phyloP scores from a whole-genome alignment of 2,797 vertebrate genomes.

The Lepilemur ruficaudatus region DNA sequence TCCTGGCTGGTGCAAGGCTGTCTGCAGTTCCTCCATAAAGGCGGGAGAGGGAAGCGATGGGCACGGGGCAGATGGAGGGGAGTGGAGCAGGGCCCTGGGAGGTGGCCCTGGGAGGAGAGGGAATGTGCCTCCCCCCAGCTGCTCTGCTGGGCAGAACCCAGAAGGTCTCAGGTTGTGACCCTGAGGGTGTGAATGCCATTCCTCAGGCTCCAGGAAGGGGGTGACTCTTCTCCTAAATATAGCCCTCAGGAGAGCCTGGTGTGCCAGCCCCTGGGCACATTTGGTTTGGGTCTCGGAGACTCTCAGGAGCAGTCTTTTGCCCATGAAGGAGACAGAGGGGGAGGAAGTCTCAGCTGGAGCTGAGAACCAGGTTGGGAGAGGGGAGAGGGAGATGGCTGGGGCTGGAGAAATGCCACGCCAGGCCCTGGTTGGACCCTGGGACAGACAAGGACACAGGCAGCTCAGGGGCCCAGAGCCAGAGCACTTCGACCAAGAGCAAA shows the following conservation, averaged over 20 bases:
- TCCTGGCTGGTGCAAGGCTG: background rate
- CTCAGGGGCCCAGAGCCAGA: background rate
- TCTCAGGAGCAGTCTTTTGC: background rate
- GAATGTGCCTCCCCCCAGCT: background rate
- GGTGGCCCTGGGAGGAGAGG: background rate
- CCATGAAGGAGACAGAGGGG: background rate
- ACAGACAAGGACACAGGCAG: background rate
- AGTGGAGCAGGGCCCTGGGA: background rate
- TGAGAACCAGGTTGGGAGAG: background rate
- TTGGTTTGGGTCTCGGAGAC: background rate
- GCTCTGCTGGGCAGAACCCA: background rate
- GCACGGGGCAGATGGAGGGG: too few relatives aligned
- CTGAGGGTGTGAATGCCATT: background rate
- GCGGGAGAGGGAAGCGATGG: background rate
- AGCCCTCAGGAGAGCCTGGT: background rate
- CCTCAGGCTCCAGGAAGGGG: accelerated
- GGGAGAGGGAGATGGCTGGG: background rate
- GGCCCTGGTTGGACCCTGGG: background rate
- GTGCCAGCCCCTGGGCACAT: background rate
- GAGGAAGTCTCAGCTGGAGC: background rate
- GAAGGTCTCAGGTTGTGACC: background rate
- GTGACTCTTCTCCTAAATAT: background rate
- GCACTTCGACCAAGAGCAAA: background rate
- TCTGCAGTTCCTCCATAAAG: background rate
- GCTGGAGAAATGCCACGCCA: background rate